phyloP scores from a whole-genome alignment of 2,797 vertebrate genomes.

The Xiphophorus birchmanni region DNA sequence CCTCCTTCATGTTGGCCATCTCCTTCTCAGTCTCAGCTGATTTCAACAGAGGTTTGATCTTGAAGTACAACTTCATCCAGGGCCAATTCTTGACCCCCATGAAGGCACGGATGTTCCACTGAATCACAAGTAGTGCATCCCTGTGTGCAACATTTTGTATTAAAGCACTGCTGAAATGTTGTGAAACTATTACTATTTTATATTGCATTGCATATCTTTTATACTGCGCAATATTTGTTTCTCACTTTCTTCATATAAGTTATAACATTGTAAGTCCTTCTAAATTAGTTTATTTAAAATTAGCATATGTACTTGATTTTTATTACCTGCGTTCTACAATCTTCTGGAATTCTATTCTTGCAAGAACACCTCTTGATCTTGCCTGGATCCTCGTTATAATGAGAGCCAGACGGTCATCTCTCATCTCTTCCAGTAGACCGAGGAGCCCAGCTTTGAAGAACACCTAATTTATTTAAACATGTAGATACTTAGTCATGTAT shows the following conservation, averaged over 20 bases:
- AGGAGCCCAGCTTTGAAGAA: slow-evolving; percentile 92
- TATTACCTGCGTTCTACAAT: slow-evolving; percentile 80
- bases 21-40: slow-evolving; percentile 90
- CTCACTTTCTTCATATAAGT: neutral
- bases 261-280: neutral
- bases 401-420: slow-evolving; percentile 86
- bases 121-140: slow-evolving; percentile 85
- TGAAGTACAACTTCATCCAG: slow-evolving; percentile 93
- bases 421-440: slow-evolving; percentile 89
- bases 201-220: neutral
- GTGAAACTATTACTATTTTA: neutral
- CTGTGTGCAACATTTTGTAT: slow-evolving; percentile 37
- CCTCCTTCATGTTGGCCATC: slow-evolving; percentile 85
- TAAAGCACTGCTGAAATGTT: neutral
- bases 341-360: slow-evolving; percentile 85
- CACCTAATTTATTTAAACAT: slow-evolving; percentile 65
- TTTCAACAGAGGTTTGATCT: slow-evolving; percentile 91
- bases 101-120: slow-evolving; percentile 90
- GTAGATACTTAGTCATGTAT: neutral
- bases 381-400: slow-evolving; percentile 89
- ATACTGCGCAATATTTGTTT: neutral
- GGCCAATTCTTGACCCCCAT: slow-evolving; percentile 95
- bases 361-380: slow-evolving; percentile 83
- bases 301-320: neutral
- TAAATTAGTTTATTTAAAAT: neutral